Evolutionary conservation across 2,888 invertebrate genomes (phyloP), one percentile per base, ranked within the genome.

Genomic region (Molanna angustata): DNA sequence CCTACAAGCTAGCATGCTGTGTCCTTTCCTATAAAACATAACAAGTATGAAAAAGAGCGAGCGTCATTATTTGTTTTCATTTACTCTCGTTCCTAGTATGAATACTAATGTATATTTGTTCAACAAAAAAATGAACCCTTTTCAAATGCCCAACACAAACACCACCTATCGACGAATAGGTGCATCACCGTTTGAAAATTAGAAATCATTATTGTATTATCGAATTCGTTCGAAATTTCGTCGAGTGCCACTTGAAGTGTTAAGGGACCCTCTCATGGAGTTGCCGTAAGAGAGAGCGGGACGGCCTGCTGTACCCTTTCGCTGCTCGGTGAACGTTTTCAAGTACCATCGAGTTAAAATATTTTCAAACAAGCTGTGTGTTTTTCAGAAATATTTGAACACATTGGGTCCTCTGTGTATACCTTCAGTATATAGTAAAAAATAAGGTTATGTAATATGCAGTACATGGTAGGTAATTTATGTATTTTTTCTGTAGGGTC

Each of bases 281-380:
- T 6, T 6, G 2, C 6, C 16, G 13, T 42, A 18, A 17, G 35
- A 13, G 3, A 20, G 17, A 41, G 44, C 11, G 42, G 21, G 22
- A 14, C 22, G 33, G 33, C 14, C 16, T 47, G 19, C n/a, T 44
- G 18, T 37, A 50, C 44, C 43, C 43, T 32, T 39, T 50, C 9
- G 50, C 18, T 21, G 16, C 17, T 22, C 20, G 32, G 19, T 43
- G 50, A 17, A 21, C 13, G 20, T 31, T 40, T 14, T 47, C 4
- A 46, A 57, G 57, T 16, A 52, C 54, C 14, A 54, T 57, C 40
- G 22, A 54, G 42, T 40, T 47, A 57, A 57, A 57, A 57, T 57
- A 57, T 57, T 57, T 57, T 57, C 54, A 45, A 57, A 57, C 47
- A 57, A 57, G 54, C 54, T 52, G 57, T 52, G 39, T 57, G 57